Base-by-base conservation (phyloP, 2,888 invertebrate species). In the Hyppa rectilinea region DNA sequence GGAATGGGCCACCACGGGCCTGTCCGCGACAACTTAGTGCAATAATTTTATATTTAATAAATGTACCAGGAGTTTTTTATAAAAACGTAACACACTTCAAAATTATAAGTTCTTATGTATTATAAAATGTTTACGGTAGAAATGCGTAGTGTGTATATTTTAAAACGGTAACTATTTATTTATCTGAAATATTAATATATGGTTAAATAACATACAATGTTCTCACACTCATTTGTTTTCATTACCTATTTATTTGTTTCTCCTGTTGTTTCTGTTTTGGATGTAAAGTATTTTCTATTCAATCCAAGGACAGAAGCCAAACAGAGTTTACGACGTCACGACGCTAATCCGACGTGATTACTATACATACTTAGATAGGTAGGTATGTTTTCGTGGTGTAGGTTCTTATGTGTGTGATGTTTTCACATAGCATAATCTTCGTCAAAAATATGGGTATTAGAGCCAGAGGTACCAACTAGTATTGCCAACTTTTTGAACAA, bases 161-260 rank as follows among this genome's bases (percentile, higher is more conserved):
- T 89, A 92, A 85, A 85, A 79, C 91, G 88, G 87, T 89, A 88
- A 90, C 86, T 91, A 92, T 93, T 93, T 93, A 93, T 94, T 92
- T 93, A 92, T 91, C 89, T 88, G 89, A 92, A 92, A 92, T 91
- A 90, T 91, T 92, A 94, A 93, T 94, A 93, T 93, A 93, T 93
- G 87, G 91, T 87, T 89, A 90, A n/a, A 91, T 90, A 91, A 91
- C 89, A 89, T 89, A 82, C 87, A 89, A 90, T 89, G 90, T 93
- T 92, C 90, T 92, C 88, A 87, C 85, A 87, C 82, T 76, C 62
- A 75, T 78, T 74, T 65, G 64, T 84, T 82, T 86, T 75, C 43
- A 38, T 84, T 81, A 85, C 77, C 78, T 82, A 83, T 85, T 81
- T 50, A 31, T 34, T 58, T 9, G n/a, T 31, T 34, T 29, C 34